phyloP scores from a whole-genome alignment of 2,888 invertebrate genomes.

The Diogma glabrata region DNA sequence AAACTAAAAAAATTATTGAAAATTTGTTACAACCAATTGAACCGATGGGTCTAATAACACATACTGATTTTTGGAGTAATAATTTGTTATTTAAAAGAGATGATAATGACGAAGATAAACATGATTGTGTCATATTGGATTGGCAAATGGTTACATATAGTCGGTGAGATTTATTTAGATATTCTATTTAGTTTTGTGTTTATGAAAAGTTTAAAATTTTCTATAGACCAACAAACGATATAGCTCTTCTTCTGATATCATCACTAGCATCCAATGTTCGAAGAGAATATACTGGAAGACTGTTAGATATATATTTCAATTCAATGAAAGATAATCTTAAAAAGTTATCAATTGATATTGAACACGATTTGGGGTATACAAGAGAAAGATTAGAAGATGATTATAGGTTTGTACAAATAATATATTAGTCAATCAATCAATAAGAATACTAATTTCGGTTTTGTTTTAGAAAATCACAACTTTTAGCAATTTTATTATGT shows the following conservation, averaged over 20 bases:
- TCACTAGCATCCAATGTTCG: constrained; percentile 61
- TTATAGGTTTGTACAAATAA: constrained; percentile 27
- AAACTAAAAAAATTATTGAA: constrained; percentile 60
- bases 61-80: constrained; percentile 77
- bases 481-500: constrained; percentile 63
- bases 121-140: constrained; percentile 60
- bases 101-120: constrained; percentile 29
- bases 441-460: constrained; percentile 1
- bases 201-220: neutral
- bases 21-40: constrained; percentile 58
- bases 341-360: constrained; percentile 50
- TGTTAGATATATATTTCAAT: constrained; percentile 61
- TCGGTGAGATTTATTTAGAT: no score
- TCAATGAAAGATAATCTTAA: constrained; percentile 48
- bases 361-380: constrained; percentile 42
- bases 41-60: constrained; percentile 63
- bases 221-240: constrained; percentile 58
- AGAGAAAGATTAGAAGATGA: constrained; percentile 42
- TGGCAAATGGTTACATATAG: constrained; percentile 80
- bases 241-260: constrained; percentile 59
- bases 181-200: constrained; percentile 3
- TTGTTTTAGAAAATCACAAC: constrained; percentile 44
- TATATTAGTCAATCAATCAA: neutral
- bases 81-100: constrained; percentile 55
- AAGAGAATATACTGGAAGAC: constrained; percentile 46